Evolutionary conservation across 2,113 vertebrate genomes (phyloP), one percentile per base, ranked within the genome.

Genomic region (Illadopsis cleaveri): DNA sequence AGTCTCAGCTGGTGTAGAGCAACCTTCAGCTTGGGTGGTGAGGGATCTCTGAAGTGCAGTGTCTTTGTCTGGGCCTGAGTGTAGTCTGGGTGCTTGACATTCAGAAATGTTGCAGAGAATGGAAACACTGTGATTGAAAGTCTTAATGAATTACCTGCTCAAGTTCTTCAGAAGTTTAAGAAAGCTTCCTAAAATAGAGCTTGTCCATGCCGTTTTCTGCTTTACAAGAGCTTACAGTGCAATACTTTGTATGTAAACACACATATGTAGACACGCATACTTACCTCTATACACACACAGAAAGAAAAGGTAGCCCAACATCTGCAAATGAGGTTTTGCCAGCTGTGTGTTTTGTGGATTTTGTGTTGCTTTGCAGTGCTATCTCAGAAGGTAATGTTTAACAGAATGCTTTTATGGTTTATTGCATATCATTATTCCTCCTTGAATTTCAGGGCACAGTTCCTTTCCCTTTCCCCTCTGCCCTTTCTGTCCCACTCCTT

Each of bases 321-420:
- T 73, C 27, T 66, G 53, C 66, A 91, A 38, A 38, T 60, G 24
- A 86, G 8, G 47, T 85, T 84, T 60, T 57, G 17, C 17, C n/a
- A 71, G 38, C 19, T 42, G 5, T 47, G 57, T 73, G 16, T 86
- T 93, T 68, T 30, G 13, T 77, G 31, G 72, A 30, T 85, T 89
- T 82, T 71, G 40, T 81, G 47, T 86, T 45, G 53, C 44, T 78
- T 93, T 33, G 76, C 17, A 27, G 58, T 47, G 21, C 56, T 58
- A 18, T 79, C 42, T 87, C 23, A 5, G 56, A 82, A 94, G 86
- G 91, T 95, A 72, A 93, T 68, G 35, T 92, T 90, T 97, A 96
- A 96, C 76, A 81, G 90, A 76, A 60, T 40, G 68, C n/a, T 90
- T 94, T 90, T 70, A 66, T 89, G 79, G 85, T 65, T 94, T 90